phyloP scores from a whole-genome alignment of 2,113 vertebrate genomes.

The Sander lucioperca region DNA sequence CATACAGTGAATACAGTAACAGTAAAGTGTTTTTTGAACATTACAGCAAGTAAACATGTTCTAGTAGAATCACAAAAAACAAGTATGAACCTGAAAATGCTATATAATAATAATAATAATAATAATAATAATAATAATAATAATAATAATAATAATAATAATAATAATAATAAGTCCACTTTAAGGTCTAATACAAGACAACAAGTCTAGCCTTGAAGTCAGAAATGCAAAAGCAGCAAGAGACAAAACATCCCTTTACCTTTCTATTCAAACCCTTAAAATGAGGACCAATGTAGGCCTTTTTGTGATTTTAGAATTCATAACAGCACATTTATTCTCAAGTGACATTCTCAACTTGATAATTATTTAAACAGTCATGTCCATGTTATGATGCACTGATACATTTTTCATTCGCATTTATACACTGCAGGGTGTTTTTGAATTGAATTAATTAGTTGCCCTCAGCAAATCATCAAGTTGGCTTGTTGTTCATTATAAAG shows the following conservation, averaged over 20 bases:
- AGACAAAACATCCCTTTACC: neutral
- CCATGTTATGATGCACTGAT: slow-evolving; percentile 8
- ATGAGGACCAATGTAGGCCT: neutral
- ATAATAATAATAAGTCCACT: too few species aligned
- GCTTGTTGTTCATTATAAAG: slow-evolving; percentile 5
- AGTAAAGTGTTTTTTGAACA: too few species aligned
- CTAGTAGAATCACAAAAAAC: too few species aligned
- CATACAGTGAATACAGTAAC: too few species aligned
- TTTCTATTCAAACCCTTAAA: neutral
- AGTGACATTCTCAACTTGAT: neutral
- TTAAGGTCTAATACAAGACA: neutral
- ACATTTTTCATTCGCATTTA: slow-evolving; percentile 34
- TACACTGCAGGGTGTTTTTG: slow-evolving; percentile 10
- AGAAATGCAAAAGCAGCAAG: neutral
- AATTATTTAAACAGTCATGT: slow-evolving; percentile 16
- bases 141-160: too few species aligned
- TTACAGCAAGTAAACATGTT: too few species aligned
- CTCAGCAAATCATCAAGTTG: neutral
- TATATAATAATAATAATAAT: too few species aligned
- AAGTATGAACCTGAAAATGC: too few species aligned
- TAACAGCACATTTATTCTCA: neutral
- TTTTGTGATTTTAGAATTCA: neutral
- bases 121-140: too few species aligned
- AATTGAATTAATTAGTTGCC: slow-evolving; percentile 33
- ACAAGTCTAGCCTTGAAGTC: neutral